Evolutionary conservation across 2,113 vertebrate species (phyloP), one percentile per base, ranked within the genome.

Genomic region (Corydoras maculifer): DNA sequence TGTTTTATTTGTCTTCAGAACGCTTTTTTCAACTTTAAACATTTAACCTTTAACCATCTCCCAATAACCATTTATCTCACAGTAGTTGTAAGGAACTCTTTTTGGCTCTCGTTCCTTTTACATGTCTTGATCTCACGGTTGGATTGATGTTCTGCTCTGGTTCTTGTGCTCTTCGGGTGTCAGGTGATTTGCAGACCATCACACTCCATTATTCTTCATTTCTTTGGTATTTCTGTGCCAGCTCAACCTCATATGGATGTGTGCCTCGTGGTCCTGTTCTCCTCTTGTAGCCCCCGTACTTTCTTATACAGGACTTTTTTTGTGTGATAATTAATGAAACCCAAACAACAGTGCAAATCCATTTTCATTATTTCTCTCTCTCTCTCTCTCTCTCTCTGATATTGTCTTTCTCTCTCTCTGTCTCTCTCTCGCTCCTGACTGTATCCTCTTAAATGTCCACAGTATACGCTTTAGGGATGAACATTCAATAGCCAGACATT

Each of bases 401-500:
- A n/a, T n/a, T n/a, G n/a, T 35, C 32, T 35, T 2, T 43, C 35
- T 43, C 35, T 43, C 35, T 43, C 35, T 43, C 35, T 43, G 1
- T 43, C 35, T 43, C 35, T 43, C 35, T 43, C 65, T 74, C 74
- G 66, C 9, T 69, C 74, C 71, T 59, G 62, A 57, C 77, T 65
- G 64, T 63, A 59, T 80, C 6, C 70, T 76, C 77, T 72, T 70
- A 81, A 80, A 68, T 74, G 59, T 58, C 71, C 66, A 72, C 8
- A 65, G 77, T 77, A 75, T 25, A 14, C n/a, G 31, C 70, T 79
- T 75, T 63, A 76, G 75, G 78, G 76, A 75, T 43, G 43, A 64
- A 58, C 74, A 61, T 69, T 68, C 59, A 73, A 83, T 77, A 78
- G 74, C 69, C 54, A 79, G 80, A 80, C 63, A 62, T 57, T 68